Conservation (phyloP, 2,888 invertebrate species). For the Pseudococcus jackbeardsleyi region DNA sequence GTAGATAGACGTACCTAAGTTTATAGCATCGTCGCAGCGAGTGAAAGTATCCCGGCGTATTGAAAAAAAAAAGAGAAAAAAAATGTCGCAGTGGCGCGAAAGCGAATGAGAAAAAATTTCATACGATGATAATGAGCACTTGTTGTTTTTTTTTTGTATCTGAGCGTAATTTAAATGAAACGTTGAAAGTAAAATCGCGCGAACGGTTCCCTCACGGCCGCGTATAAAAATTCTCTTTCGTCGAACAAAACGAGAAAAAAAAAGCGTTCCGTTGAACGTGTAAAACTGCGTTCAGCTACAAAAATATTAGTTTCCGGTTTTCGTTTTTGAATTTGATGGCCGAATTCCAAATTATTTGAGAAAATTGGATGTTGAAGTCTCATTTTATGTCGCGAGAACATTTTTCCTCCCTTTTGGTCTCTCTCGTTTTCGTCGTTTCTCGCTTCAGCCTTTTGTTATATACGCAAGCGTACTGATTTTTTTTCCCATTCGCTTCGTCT, state of each 20-base stretch:
- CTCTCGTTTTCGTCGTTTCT: not conserved
- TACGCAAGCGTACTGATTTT: not conserved
- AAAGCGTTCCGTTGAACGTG: slow-evolving; percentile 5
- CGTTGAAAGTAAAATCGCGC: not conserved
- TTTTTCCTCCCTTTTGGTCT: not conserved
- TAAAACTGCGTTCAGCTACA: slow-evolving; percentile 30
- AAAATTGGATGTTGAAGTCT: slow-evolving; percentile 32
- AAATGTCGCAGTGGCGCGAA: not conserved
- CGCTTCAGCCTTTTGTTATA: not conserved
- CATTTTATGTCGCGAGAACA: slow-evolving; percentile 30
- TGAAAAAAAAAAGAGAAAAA: not conserved
- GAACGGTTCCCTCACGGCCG: not conserved
- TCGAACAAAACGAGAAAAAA: not conserved
- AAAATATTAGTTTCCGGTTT: slow-evolving; percentile 33
- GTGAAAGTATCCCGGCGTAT: not conserved
- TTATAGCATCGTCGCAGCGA: not conserved
- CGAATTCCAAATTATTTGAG: slow-evolving; percentile 42
- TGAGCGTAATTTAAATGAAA: slow-evolving; percentile 25
- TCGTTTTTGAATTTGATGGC: slow-evolving; percentile 44
- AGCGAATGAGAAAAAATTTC: slow-evolving; percentile 15
- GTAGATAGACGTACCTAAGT: not conserved
- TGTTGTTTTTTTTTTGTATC: not conserved
- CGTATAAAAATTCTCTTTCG: slow-evolving; percentile 8
- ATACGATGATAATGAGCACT: slow-evolving; percentile 30
- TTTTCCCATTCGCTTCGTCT: not conserved